Evolutionary conservation across 92 coral and sea anemone genomes (phyloP).

Genomic region (Virgularia gustaviana): DNA sequence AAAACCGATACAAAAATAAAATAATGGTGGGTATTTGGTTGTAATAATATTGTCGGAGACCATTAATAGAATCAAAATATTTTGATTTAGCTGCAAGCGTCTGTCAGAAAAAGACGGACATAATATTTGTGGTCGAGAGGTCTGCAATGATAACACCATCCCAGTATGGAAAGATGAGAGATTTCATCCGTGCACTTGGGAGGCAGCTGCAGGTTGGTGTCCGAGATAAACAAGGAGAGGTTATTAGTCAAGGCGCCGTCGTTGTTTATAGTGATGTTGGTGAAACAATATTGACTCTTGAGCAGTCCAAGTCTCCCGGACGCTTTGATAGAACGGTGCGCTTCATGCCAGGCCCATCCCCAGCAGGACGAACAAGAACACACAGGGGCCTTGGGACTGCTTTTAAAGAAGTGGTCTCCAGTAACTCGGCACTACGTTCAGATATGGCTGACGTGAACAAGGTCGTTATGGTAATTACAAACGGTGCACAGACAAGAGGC

Average conservation of each 20-base stretch:
- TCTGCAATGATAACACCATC: slow-evolving; percentile 7
- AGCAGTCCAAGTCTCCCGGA: neutral
- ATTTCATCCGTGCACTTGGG: neutral
- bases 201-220: neutral
- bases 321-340: neutral
- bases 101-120: slow-evolving; percentile 4
- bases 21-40: no score
- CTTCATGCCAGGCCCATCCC: neutral
- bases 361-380: neutral
- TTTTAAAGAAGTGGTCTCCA: neutral
- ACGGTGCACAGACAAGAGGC: slow-evolving; percentile 3
- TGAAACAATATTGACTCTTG: slow-evolving; percentile 1
- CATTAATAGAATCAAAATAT: neutral
- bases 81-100: neutral
- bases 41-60: neutral
- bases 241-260: slow-evolving; percentile 10
- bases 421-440: neutral
- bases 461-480: slow-evolving; percentile 9
- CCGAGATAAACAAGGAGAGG: neutral
- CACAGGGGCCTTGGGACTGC: slow-evolving; percentile 14
- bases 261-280: slow-evolving; percentile 8
- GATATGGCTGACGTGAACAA: neutral
- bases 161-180: neutral
- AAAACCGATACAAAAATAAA: no score
- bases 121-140: slow-evolving; percentile 11